These are phyloP conservation scores for Pelochelys cantorii DNA, from an alignment of 2,797 vertebrate species.

Conservation along the genomic window DNA sequence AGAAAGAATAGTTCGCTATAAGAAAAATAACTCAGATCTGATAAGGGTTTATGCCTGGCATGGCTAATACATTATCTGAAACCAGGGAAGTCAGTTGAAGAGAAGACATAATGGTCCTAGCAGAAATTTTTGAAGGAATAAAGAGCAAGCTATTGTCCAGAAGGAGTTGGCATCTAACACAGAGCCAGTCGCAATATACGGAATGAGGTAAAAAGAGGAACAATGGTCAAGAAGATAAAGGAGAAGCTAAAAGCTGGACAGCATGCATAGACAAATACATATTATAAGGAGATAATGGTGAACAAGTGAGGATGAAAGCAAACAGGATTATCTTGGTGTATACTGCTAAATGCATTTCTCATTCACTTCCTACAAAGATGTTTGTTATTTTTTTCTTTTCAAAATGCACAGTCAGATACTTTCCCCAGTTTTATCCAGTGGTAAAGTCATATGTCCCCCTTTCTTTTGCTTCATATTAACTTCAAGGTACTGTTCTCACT, in stretches of 20 bases:
- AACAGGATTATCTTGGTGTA: not conserved
- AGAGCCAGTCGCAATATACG: not conserved
- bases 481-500: not conserved
- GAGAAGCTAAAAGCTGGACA: not conserved
- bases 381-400: not conserved
- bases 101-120: not conserved
- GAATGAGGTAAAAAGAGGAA: not conserved
- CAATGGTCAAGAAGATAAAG: not conserved
- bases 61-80: not conserved
- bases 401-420: not conserved
- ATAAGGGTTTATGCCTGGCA: not conserved
- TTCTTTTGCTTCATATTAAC: not conserved
- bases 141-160: not conserved
- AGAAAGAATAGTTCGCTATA: not conserved
- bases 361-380: not conserved
- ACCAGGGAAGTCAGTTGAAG: not conserved
- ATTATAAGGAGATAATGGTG: not conserved
- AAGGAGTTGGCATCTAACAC: not conserved
- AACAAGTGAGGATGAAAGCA: not conserved
- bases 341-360: not conserved
- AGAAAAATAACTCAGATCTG: not conserved
- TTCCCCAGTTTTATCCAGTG: not conserved
- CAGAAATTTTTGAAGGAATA: not conserved
- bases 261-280: not conserved
- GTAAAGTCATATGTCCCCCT: not conserved